These are phyloP conservation scores for Anseranas semipalmata DNA, from an alignment of 2,113 vertebrate genomes.

Conservation along the genomic window DNA sequence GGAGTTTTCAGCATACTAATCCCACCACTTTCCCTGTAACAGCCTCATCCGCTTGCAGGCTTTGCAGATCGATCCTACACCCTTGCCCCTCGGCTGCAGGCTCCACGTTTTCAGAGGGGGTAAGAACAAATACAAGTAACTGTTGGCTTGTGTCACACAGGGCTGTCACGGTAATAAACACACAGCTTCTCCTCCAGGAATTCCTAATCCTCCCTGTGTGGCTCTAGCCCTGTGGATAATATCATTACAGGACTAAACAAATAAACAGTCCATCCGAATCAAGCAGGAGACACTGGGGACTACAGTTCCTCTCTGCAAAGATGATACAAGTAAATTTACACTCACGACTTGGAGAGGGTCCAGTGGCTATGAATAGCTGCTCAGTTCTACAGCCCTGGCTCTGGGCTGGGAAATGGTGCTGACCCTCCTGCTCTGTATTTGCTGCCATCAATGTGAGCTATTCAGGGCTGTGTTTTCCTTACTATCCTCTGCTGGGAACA, in stretches of 20 bases:
- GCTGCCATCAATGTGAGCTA: slow-evolving; percentile 82
- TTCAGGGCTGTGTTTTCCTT: slow-evolving; percentile 86
- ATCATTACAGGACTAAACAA: slow-evolving; percentile 87
- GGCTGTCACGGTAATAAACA: slow-evolving; percentile 80
- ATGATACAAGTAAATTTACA: slow-evolving; percentile 83
- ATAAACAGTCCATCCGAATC: slow-evolving; percentile 83
- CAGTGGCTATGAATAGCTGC: slow-evolving; percentile 80
- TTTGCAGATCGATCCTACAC: not conserved
- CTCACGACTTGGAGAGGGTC: slow-evolving; percentile 77
- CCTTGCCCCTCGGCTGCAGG: not conserved
- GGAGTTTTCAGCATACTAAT: not conserved
- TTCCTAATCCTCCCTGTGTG: slow-evolving; percentile 78
- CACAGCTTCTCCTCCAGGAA: slow-evolving; percentile 71
- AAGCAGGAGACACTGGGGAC: slow-evolving; percentile 73
- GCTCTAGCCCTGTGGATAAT: slow-evolving; percentile 80
- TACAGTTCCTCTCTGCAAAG: slow-evolving; percentile 75
- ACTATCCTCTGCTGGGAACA: slow-evolving; percentile 79
- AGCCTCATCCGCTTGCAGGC: not conserved
- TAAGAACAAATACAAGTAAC: slow-evolving; percentile 42
- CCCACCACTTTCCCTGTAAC: not conserved
- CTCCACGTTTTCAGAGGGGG: not conserved
- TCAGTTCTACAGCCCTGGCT: slow-evolving; percentile 80
- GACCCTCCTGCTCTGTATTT: slow-evolving; percentile 81
- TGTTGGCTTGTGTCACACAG: slow-evolving; percentile 76
- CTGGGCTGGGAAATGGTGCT: slow-evolving; percentile 73